These are phyloP conservation scores for Aphodius granarius DNA, from an alignment of 2,888 invertebrate species.

Conservation along the genomic window DNA sequence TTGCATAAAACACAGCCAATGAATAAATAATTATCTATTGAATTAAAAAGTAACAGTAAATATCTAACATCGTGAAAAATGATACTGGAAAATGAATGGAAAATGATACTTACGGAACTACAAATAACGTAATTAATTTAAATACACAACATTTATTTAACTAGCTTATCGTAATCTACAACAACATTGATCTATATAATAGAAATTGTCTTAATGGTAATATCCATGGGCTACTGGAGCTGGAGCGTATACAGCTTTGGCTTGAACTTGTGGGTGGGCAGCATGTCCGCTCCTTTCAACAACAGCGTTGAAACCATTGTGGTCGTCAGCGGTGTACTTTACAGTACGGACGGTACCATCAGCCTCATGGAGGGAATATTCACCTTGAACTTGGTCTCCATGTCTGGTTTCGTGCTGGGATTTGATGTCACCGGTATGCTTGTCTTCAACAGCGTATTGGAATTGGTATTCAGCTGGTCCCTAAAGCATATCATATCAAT, in stretches of 20 bases:
- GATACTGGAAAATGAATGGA: too few species aligned
- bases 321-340: conserved; percentile 21
- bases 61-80: too few species aligned
- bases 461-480: conserved; percentile 19
- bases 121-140: too few species aligned
- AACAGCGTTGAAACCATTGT: conserved; percentile 21
- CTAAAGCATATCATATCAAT: conserved; percentile 4
- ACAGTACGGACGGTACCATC: conserved; percentile 22
- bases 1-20: too few species aligned
- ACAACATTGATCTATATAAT: background rate
- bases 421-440: conserved; percentile 24
- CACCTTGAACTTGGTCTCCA: conserved; percentile 19
- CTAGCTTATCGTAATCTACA: too few species aligned
- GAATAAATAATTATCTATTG: too few species aligned
- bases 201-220: background rate
- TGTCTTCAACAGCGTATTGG: conserved; percentile 21
- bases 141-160: too few species aligned
- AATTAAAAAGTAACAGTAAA: too few species aligned
- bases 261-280: conserved; percentile 15
- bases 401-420: conserved; percentile 18
- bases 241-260: conserved; percentile 4
- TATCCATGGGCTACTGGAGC: background rate
- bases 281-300: conserved; percentile 23
- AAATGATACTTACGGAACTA: too few species aligned
- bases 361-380: conserved; percentile 23